Percentiles rank a stretch among this genome's conserved stretches.
Conservation (phyloP, 2,888 invertebrate genomes). For the Orchestes rusci region DNA sequence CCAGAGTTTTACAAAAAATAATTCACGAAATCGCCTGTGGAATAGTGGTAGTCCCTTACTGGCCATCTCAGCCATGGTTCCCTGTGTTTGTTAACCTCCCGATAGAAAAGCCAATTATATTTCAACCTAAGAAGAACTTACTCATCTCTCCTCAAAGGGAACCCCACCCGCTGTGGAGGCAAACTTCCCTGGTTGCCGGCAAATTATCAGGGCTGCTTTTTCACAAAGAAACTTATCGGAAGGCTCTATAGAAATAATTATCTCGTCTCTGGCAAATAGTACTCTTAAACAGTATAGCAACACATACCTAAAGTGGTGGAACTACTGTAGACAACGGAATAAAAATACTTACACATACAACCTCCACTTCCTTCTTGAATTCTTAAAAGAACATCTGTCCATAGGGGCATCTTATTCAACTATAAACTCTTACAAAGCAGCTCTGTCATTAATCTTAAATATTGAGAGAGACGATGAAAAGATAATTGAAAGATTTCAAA, state of each 20-base stretch:
- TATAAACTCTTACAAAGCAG: slow-evolving; percentile 3
- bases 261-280: slow-evolving; percentile 23
- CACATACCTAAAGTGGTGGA: slow-evolving; percentile 25
- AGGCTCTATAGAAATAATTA: slow-evolving; percentile 19
- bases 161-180: slow-evolving; percentile 15
- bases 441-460: too few relatives aligned
- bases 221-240: slow-evolving; percentile 12
- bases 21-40: slow-evolving; percentile 11
- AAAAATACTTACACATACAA: slow-evolving; percentile 1
- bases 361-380: slow-evolving; percentile 5
- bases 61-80: slow-evolving; percentile 21
- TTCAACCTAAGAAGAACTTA: slow-evolving; percentile 11
- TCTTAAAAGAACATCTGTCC: slow-evolving; percentile 4
- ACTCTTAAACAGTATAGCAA: slow-evolving; percentile 27
- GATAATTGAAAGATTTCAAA: slow-evolving; percentile 27
- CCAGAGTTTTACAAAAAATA: too few relatives aligned
- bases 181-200: too few relatives aligned
- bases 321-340: slow-evolving; percentile 18
- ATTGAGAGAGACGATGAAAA: slow-evolving; percentile 21
- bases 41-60: slow-evolving; percentile 13
- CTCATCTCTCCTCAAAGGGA: slow-evolving; percentile 8
- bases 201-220: slow-evolving; percentile 15
- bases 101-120: slow-evolving; percentile 4
- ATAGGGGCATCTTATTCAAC: slow-evolving; percentile 11
- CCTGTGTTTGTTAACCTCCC: slow-evolving; percentile 13